These are phyloP conservation scores for Tamias sibiricus DNA, from an alignment of 2,113 vertebrate species.

Conservation along the genomic window DNA sequence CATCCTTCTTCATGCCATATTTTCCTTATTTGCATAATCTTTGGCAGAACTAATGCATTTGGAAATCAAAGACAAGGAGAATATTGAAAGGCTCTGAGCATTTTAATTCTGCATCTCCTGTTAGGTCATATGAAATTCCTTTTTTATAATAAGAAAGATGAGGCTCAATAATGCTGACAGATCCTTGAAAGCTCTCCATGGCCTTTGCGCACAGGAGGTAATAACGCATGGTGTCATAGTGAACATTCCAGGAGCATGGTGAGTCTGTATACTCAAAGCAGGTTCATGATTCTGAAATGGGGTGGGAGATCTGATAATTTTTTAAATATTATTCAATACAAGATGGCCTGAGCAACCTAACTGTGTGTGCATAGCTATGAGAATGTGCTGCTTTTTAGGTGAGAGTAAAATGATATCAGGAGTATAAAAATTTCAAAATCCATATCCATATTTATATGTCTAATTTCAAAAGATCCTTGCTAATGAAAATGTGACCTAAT, in stretches of 20 bases:
- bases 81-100: background rate
- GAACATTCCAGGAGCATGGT: background rate
- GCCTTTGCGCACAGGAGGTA: background rate
- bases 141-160: background rate
- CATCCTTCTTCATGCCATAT: background rate
- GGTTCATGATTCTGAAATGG: background rate
- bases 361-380: background rate
- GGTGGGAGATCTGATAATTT: background rate
- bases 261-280: background rate
- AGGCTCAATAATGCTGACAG: background rate
- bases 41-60: background rate
- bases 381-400: background rate
- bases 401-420: background rate
- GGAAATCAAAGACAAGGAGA: background rate
- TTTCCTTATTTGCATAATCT: background rate
- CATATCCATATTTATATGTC: background rate
- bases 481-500: conserved; percentile 38
- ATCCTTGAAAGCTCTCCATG: background rate
- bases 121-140: background rate
- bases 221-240: background rate
- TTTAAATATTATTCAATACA: background rate
- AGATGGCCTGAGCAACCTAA: background rate
- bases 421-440: conserved; percentile 16
- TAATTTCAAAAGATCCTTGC: conserved; percentile 17
- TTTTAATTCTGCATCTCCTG: background rate